Evolutionary conservation across 1,140 invertebrate species (phyloP), one percentile per base, ranked within the genome.

Genomic region (Nautilus pompilius): DNA sequence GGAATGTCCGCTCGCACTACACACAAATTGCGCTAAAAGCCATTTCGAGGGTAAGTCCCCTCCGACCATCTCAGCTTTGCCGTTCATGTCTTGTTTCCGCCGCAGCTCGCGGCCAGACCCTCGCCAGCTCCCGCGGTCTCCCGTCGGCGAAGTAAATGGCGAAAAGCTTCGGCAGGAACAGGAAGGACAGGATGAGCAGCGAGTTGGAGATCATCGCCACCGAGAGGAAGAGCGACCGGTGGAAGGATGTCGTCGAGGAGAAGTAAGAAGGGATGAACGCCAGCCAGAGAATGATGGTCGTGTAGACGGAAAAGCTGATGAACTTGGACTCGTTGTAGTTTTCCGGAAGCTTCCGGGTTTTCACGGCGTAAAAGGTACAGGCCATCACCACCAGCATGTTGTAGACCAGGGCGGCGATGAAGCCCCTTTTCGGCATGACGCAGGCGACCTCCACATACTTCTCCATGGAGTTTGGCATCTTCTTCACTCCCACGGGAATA

Each of bases 321-420:
- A 69, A 72, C 29, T 66, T 59, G 2, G 72, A 67, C 48, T 78
- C 76, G 62, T 78, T 78, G 62, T 72, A 76, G 49, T 74, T 76
- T 48, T 76, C 69, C 13, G 76, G 76, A 15, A 75, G 65, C 48
- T 65, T 66, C 41, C 76, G 61, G 4, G 73, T 73, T 49, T 93
- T 86, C 0, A 95, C 88, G 3, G 93, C 93, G 77, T 95, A 95
- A 6, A 93, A 87, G 0, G 93, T 95, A 80, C 93, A 95, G 3
- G 93, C 86, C 8, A 93, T 82, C 68, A 95, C 93, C 22, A 96
- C 84, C 29, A 93, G 83, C 67, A 95, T 91, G 1, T 93, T 93
- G 85, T 94, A 95, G 67, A 89, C 89, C 81, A 95, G 20, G 34
- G 58, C 57, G 28, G 56, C 45, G 0, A 65, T 33, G 33, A 70